Evolutionary conservation across 2,888 invertebrate species (phyloP).

Genomic region (Sarcophaga rosellei): DNA sequence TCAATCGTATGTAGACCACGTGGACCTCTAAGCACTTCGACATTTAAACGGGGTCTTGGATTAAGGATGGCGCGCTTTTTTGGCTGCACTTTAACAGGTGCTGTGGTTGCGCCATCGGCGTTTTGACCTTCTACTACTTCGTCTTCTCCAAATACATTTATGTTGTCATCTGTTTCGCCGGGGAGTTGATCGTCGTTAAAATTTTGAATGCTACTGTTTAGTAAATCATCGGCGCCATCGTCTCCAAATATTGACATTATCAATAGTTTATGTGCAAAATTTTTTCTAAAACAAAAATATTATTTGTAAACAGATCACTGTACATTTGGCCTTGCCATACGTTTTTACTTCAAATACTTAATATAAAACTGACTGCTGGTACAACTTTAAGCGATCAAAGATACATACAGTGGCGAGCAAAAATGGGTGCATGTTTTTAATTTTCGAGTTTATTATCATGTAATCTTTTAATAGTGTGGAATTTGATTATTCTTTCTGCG

Average conservation of each 20-base stretch:
- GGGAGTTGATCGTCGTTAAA: constrained; percentile 81
- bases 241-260: constrained; percentile 77
- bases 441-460: no score
- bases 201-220: constrained; percentile 75
- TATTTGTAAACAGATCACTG: constrained; percentile 24
- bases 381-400: neutral
- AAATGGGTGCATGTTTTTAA: no score
- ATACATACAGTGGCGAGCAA: no score
- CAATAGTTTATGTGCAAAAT: neutral
- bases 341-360: neutral
- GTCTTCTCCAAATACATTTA: constrained; percentile 79
- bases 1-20: constrained; percentile 92
- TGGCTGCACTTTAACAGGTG: constrained; percentile 80
- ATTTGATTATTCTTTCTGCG: no score
- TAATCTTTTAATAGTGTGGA: no score
- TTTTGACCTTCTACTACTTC: constrained; percentile 80
- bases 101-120: constrained; percentile 81
- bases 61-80: constrained; percentile 84
- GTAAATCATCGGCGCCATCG: constrained; percentile 75
- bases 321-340: constrained; percentile 7
- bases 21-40: constrained; percentile 86
- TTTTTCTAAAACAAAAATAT: neutral
- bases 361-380: neutral
- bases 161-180: constrained; percentile 77
- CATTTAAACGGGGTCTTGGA: constrained; percentile 86